These are phyloP conservation scores for Pitangus sulphuratus DNA, from an alignment of 2,797 vertebrate species.

Conservation along the genomic window DNA sequence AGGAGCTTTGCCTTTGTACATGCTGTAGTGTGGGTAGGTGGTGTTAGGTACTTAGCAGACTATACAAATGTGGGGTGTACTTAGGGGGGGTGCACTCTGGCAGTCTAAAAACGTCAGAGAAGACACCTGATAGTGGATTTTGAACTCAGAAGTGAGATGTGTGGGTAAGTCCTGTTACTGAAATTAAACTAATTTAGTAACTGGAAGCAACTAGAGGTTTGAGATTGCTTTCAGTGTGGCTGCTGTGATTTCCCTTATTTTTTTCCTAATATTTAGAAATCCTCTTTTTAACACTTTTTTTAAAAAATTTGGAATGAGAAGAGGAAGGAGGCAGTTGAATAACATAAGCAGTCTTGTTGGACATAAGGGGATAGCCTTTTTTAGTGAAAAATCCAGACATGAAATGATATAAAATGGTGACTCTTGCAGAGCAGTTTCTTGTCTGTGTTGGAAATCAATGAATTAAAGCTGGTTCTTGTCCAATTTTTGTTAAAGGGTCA, in stretches of 20 bases:
- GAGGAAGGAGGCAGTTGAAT: neutral
- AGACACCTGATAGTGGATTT: neutral
- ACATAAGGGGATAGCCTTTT: accelerated
- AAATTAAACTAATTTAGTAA: neutral
- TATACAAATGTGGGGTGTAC: accelerated
- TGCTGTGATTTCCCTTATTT: neutral
- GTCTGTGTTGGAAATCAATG: neutral
- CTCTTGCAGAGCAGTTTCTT: neutral
- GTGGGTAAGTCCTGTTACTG: neutral
- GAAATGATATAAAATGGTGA: neutral
- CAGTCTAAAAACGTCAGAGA: accelerated
- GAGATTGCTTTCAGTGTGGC: neutral
- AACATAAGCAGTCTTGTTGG: neutral
- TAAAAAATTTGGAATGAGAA: neutral
- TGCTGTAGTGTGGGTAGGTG: neutral
- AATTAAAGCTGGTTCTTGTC: neutral
- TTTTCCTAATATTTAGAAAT: neutral
- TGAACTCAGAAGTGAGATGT: neutral
- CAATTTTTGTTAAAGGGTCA: conserved; percentile 70
- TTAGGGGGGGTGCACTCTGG: neutral
- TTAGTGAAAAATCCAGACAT: neutral
- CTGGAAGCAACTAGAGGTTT: neutral
- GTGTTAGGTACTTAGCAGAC: neutral
- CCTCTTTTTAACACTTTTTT: neutral
- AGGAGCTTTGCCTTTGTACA: neutral